Percentiles rank a stretch among this genome's conserved stretches.
Conservation (phyloP, 2,113 vertebrate genomes). For the Scomber scombrus region DNA sequence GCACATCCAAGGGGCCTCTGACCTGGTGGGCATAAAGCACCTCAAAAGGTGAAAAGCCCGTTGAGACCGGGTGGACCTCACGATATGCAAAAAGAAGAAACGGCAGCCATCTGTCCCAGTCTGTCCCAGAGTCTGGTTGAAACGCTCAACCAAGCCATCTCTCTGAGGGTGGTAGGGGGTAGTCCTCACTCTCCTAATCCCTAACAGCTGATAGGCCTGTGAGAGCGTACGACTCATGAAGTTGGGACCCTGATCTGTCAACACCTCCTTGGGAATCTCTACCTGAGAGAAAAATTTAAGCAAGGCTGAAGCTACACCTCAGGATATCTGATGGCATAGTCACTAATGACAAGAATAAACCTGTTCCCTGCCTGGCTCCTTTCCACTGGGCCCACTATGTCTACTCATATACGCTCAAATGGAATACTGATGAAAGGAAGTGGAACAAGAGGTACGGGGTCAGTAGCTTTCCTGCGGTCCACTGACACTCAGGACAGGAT, state of each 20-base stretch:
- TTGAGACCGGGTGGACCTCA: not conserved
- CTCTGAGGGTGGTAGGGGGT: not conserved
- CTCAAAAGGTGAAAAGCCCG: too few species aligned
- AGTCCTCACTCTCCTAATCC: not conserved
- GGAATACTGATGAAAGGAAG: not conserved
- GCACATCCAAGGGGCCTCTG: too few species aligned
- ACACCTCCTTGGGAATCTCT: not conserved
- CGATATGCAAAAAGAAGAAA: not conserved
- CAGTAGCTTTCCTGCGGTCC: not conserved
- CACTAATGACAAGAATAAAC: not conserved
- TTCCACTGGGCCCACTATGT: not conserved
- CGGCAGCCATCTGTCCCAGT: not conserved
- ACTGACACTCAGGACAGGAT: not conserved
- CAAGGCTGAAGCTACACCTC: not conserved
- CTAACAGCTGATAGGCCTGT: not conserved
- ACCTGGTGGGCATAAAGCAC: too few species aligned
- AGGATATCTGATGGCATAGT: not conserved
- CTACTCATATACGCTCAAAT: not conserved
- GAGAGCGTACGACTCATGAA: not conserved
- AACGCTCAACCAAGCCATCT: not conserved
- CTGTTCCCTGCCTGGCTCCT: not conserved
- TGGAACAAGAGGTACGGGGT: not conserved
- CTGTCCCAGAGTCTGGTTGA: not conserved
- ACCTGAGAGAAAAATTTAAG: not conserved
- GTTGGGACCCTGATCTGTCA: not conserved